Evolutionary conservation across 2,797 vertebrate genomes (phyloP).

Genomic region (Cynopterus sphinx): DNA sequence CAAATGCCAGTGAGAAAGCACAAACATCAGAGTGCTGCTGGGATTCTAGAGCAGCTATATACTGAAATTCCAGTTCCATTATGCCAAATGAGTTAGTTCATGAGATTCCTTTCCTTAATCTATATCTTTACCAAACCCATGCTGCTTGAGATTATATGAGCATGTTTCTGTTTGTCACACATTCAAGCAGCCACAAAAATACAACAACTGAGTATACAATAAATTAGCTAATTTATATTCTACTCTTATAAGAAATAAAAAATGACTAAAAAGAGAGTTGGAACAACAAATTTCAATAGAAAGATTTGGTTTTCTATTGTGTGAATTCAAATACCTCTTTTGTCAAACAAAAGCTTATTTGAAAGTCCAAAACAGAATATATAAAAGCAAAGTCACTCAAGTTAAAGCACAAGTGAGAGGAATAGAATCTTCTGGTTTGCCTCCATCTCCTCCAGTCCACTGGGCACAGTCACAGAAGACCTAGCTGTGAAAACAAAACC

Average conservation of each 20-base stretch:
- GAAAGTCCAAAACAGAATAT: background rate
- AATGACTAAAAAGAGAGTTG: background rate
- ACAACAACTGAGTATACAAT: background rate
- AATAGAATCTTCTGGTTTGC: background rate
- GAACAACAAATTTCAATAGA: background rate
- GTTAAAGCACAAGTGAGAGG: background rate
- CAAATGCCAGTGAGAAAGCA: background rate
- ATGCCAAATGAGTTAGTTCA: background rate
- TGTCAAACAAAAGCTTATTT: background rate
- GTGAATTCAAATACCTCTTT: background rate
- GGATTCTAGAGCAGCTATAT: background rate
- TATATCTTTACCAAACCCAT: background rate
- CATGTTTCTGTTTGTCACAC: background rate
- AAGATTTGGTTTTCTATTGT: background rate
- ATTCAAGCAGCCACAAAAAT: background rate
- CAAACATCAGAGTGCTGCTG: background rate
- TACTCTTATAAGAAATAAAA: background rate
- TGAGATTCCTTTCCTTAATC: background rate
- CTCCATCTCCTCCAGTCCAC: background rate
- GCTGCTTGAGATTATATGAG: background rate
- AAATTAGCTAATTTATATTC: background rate
- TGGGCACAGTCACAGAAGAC: background rate
- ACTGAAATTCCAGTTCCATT: background rate
- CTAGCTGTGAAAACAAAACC: background rate
- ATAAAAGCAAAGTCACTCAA: background rate